Base-by-base conservation (phyloP, 2,797 vertebrate species). In the Mormyrops attenuatus region DNA sequence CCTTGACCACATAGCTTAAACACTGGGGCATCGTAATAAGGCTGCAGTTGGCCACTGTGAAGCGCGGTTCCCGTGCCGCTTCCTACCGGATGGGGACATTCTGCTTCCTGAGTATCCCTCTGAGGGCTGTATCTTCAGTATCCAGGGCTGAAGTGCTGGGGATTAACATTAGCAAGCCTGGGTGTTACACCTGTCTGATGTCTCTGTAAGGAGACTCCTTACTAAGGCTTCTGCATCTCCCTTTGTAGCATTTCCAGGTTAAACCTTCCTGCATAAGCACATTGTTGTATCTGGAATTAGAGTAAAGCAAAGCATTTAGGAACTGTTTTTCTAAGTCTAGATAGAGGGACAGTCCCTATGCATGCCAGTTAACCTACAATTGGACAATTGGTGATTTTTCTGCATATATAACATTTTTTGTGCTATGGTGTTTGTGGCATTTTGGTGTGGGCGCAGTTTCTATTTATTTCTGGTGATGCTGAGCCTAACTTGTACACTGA, bases 181-280 rank as follows among this genome's bases (percentile, higher is more conserved):
- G 82, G 82, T 85, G 20, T 50, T 49, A 85, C 2, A 49, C 82
- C 82, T 85, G 22, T 85, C n/a, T 53, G 15, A 34, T 87, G 53
- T 30, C 52, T 85, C n/a, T 87, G 53, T 57, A 60, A 87, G 52
- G 34, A 26, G 86, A 38, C 34, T 41, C 86, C 50, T 57, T 87
- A 9, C 52, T 60, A 85, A 47, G 82, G 44, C 82, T 60, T 44
- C 34, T 44, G 86, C 53, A 47, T 47, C 77, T 20, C 41, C 38
- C 20, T 82, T 82, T 82, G 77, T 47, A 82, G 38, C 41, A 85
- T 87, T 52, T 87, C 5, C 82, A 87, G 30, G 86, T 87, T 87
- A 87, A 87, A 60, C 47, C 49, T 53, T 86, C 49, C 20, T 85
- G 41, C 11, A 38, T 13, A 73, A 5, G 69, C 34, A 47, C 34